Conservation (phyloP, 2,888 invertebrate species). For the Leuctra nigra region DNA sequence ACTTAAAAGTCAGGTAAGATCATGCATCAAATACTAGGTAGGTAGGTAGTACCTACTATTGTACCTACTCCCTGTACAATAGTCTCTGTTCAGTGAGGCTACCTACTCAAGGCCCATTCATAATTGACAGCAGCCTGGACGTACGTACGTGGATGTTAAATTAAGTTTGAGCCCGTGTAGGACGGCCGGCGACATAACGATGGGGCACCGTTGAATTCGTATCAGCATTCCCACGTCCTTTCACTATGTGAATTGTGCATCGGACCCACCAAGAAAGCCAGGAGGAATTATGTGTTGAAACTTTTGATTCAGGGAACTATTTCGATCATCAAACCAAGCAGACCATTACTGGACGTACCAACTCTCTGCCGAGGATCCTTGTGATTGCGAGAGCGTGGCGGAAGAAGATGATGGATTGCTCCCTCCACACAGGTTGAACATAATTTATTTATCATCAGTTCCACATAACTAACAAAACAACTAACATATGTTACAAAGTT, state of each 20-base stretch:
- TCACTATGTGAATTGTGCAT: background rate
- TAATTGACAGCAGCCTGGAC: too few relatives aligned
- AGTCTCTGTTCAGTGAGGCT: too few relatives aligned
- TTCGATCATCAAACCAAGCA: constrained; percentile 26
- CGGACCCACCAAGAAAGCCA: too few relatives aligned
- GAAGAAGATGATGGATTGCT: constrained; percentile 9
- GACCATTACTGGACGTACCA: constrained; percentile 30
- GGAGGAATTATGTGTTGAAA: background rate
- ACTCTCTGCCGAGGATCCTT: constrained; percentile 23
- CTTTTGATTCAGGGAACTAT: constrained; percentile 23
- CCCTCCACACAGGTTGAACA: background rate
- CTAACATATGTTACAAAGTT: background rate
- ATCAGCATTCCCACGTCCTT: background rate
- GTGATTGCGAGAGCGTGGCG: constrained; percentile 25
- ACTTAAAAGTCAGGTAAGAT: constrained; percentile 23
- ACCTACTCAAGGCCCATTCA: too few relatives aligned
- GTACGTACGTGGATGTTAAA: too few relatives aligned
- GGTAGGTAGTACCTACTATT: too few relatives aligned
- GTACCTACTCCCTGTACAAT: too few relatives aligned
- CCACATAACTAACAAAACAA: background rate
- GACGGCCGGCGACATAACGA: too few relatives aligned
- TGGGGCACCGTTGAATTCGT: too few relatives aligned
- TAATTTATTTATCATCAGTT: too few relatives aligned
- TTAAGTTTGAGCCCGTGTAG: too few relatives aligned
- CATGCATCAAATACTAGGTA: too few relatives aligned